Conservation (phyloP, 2,113 vertebrate species). For the Rissa tridactyla region DNA sequence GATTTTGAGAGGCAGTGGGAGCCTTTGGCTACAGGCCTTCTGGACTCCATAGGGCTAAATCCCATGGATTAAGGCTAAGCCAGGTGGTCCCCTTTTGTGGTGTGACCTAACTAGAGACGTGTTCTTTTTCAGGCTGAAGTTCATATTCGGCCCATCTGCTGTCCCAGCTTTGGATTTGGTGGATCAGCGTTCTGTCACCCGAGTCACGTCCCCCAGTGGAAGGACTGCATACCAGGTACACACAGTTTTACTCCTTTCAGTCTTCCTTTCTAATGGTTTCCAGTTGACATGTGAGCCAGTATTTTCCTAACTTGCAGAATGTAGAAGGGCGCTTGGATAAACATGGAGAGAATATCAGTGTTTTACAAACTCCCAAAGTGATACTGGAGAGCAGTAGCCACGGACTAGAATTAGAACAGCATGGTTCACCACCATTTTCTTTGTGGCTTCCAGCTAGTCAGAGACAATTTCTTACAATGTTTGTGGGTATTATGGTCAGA, state of each 20-base stretch:
- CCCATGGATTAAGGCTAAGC: not conserved
- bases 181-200: constrained; percentile 84
- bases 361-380: not conserved
- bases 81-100: not conserved
- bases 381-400: not conserved
- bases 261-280: not conserved
- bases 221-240: constrained; percentile 86
- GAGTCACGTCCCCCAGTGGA: constrained; percentile 85
- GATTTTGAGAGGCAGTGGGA: not conserved
- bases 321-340: not conserved
- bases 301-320: not conserved
- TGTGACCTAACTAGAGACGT: not conserved
- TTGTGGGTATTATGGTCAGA: not conserved
- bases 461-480: not conserved
- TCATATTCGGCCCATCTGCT: constrained; percentile 86
- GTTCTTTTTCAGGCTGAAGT: constrained; percentile 81
- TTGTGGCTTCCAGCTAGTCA: not conserved
- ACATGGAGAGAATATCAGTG: not conserved
- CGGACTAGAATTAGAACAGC: not conserved
- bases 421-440: not conserved
- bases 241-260: not conserved
- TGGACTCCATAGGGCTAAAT: not conserved
- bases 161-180: constrained; percentile 90
- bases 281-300: not conserved
- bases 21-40: not conserved